Conservation (phyloP, 2,888 invertebrate genomes). For the Smittia aterrima region DNA sequence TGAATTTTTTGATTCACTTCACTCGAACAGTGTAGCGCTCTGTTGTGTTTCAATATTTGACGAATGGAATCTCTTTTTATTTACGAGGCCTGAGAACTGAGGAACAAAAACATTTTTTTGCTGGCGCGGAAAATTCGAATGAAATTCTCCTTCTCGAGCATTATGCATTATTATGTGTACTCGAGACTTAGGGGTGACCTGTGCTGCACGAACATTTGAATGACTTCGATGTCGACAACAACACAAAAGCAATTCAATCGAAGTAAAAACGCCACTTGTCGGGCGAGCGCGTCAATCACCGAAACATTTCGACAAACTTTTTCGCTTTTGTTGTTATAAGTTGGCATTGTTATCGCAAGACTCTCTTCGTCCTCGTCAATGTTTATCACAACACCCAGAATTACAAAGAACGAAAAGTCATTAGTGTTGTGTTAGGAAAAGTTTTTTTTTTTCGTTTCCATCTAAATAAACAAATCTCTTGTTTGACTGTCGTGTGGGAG, state of each 20-base stretch:
- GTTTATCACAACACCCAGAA: background rate
- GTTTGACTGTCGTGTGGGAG: conserved; percentile 9
- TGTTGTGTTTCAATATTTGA: background rate
- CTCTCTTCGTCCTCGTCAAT: background rate
- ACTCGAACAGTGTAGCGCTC: background rate
- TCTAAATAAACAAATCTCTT: conserved; percentile 11
- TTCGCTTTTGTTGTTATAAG: background rate
- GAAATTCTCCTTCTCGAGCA: background rate
- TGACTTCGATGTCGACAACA: background rate
- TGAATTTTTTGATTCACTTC: conserved; percentile 31
- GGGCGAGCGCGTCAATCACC: conserved; percentile 14
- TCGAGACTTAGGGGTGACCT: background rate
- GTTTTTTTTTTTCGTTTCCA: background rate
- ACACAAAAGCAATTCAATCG: conserved; percentile 9
- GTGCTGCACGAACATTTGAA: background rate
- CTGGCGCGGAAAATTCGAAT: conserved; percentile 16
- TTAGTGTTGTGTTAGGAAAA: background rate
- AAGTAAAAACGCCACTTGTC: conserved; percentile 17
- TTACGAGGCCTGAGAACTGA: background rate
- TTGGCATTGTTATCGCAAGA: background rate
- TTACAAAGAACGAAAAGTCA: conserved; percentile 13
- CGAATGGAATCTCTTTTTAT: background rate
- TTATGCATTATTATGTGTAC: conserved; percentile 15
- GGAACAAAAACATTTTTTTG: conserved; percentile 9
- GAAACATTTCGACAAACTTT: background rate